Base-by-base conservation (phyloP, 1,140 invertebrate genomes). In the Paraescarpia echinospica region DNA sequence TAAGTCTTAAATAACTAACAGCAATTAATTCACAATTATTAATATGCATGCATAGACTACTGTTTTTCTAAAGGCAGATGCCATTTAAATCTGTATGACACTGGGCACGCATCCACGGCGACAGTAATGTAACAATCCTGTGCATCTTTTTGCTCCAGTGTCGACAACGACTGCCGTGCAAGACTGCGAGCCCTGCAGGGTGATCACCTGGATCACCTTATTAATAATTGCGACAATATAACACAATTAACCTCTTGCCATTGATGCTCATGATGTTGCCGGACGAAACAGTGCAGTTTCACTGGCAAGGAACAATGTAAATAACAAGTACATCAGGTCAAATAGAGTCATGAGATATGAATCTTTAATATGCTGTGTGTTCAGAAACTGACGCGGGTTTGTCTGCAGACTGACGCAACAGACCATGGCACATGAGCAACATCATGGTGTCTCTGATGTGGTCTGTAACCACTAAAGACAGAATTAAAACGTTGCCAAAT, bases 211-310 rank as follows among this genome's bases (percentile, higher is more conserved):
- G 59, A 77, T 18, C 14, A 77, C 18, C 59, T 77, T 77, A 77
- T 77, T 77, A 77, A 77, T 77, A 77, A 77, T 77, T 77, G 59
- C 59, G 59, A 77, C 59, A 77, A 77, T 77, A 77, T 77, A 77
- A 77, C 59, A 77, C 27, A 77, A 77, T 77, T 77, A 77, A 77
- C 59, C 59, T 31, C 18, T 31, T 18, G 59, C 18, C 27, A 77
- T 77, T 18, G 22, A 77, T 77, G 59, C 18, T 77, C 27, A 77
- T 77, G 9, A 77, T 22, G 59, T 77, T 77, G 59, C 59, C 22
- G 2, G 2, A 31, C 22, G 59, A 77, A 77, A 77, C 59, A 77
- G 59, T 77, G 59, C 59, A 77, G 59, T 77, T 77, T 77, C 8
- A 27, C 59, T 77, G 59, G 59, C 59, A 77, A 77, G 22, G 59